phyloP scores from a whole-genome alignment of 2,888 invertebrate species.

The Serrognathus titanus region DNA sequence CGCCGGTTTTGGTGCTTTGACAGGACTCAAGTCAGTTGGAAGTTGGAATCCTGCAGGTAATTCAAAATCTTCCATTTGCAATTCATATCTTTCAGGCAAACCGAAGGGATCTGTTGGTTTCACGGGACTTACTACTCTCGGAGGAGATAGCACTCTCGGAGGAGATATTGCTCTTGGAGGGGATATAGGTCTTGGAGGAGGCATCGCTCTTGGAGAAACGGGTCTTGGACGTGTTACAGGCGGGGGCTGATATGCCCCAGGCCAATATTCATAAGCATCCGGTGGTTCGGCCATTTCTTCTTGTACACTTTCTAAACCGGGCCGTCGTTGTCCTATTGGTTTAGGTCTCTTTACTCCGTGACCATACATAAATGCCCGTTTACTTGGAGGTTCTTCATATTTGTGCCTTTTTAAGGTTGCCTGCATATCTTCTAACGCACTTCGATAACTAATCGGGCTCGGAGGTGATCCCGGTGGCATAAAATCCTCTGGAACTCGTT shows the following conservation, averaged over 20 bases:
- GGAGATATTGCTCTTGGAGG: background rate
- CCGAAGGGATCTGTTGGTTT: background rate
- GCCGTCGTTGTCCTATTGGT: constrained; percentile 2
- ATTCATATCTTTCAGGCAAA: no score
- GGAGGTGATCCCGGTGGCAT: background rate
- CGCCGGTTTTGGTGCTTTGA: no score
- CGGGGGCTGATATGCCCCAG: background rate
- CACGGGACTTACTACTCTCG: background rate
- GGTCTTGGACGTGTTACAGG: background rate
- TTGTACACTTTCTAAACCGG: constrained; percentile 2
- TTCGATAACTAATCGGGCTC: background rate
- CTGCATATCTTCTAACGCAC: background rate
- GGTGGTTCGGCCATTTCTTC: constrained; percentile 6
- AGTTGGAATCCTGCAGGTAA: no score
- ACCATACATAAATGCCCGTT: constrained; percentile 6
- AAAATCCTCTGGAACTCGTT: background rate
- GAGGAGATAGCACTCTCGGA: background rate
- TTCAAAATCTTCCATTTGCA: no score
- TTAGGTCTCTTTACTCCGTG: constrained; percentile 6
- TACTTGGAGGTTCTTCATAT: background rate
- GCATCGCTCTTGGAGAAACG: constrained; percentile 1
- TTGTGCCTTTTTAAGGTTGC: background rate
- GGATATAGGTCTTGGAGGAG: background rate
- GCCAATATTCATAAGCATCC: constrained; percentile 12
- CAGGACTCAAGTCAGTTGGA: no score